Evolutionary conservation across 2,113 vertebrate species (phyloP).

Genomic region (Neogale vison): DNA sequence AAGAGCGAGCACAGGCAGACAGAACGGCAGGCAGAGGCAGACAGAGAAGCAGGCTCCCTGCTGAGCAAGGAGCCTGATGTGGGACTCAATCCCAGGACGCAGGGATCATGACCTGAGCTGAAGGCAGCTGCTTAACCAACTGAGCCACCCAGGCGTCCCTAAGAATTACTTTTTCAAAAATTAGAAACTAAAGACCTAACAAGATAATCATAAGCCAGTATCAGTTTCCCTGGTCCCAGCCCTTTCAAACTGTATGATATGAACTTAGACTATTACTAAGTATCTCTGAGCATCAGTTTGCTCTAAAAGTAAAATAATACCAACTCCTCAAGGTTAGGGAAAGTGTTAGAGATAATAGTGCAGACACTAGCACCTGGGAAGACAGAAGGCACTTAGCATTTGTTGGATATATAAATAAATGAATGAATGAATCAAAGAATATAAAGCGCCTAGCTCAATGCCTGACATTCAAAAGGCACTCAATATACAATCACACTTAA

Average conservation of each 20-base stretch:
- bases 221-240: not conserved
- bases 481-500: not conserved
- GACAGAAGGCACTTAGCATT: not conserved
- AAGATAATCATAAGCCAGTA: not conserved
- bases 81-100: no score
- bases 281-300: not conserved
- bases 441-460: not conserved
- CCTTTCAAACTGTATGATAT: not conserved
- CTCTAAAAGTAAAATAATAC: slow-evolving; percentile 22
- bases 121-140: no score
- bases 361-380: not conserved
- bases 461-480: not conserved
- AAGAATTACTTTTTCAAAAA: slow-evolving; percentile 36
- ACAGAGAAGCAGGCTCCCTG: no score
- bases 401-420: not conserved
- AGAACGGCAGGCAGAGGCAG: no score
- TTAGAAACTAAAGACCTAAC: slow-evolving; percentile 16
- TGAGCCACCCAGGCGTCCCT: no score
- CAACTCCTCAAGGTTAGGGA: not conserved
- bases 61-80: no score
- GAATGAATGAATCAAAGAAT: not conserved
- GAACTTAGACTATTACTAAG: slow-evolving; percentile 42
- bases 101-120: no score
- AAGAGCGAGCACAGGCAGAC: no score
- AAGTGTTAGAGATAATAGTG: not conserved